Conservation (phyloP, 2,797 vertebrate species). For the Linurgus olivaceus region DNA sequence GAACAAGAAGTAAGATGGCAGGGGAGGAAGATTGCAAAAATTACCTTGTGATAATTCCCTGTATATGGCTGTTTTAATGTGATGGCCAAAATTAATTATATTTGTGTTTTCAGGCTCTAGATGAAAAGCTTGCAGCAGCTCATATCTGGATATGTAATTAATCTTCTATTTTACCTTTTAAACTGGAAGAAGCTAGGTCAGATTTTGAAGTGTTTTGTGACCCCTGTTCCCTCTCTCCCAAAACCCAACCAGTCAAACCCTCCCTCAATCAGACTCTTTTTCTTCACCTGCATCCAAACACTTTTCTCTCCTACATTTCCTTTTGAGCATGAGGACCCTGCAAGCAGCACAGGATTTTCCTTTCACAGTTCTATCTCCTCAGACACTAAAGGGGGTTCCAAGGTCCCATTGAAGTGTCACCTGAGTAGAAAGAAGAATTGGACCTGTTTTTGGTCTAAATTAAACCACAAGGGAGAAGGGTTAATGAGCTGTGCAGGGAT, state of each 20-base stretch:
- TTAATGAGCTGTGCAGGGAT: background rate
- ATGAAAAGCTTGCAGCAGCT: background rate
- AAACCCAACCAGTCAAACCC: background rate
- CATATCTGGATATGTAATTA: background rate
- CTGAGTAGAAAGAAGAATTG: background rate
- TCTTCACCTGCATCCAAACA: background rate
- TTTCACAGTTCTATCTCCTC: background rate
- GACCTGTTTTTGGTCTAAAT: background rate
- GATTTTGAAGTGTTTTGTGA: background rate
- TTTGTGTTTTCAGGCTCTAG: background rate
- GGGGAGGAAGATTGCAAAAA: background rate
- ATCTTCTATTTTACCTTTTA: background rate
- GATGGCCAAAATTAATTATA: background rate
- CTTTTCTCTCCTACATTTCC: rapidly evolving
- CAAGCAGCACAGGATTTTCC: background rate
- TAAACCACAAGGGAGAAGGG: background rate
- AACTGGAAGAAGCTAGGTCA: background rate
- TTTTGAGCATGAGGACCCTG: background rate
- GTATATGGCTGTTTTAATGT: background rate
- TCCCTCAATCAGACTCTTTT: background rate
- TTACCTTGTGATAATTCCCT: background rate
- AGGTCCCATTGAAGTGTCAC: background rate
- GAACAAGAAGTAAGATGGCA: background rate
- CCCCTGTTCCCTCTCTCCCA: rapidly evolving
- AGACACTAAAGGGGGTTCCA: background rate